Conservation (phyloP, 2,888 invertebrate species). For the Drosophila stalkeri region DNA sequence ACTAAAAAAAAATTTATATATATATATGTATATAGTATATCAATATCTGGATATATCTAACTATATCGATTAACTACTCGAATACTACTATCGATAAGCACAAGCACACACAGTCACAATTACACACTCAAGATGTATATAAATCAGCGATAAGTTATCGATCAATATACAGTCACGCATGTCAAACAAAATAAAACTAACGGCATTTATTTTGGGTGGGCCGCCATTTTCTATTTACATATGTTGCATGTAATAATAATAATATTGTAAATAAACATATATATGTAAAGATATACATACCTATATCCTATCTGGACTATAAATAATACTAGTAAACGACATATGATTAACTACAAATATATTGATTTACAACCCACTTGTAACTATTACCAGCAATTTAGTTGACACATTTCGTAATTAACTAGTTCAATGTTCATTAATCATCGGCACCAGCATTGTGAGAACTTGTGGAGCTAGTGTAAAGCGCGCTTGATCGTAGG, state of each 20-base stretch:
- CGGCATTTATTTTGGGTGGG: neutral
- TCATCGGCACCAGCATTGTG: conserved; percentile 20
- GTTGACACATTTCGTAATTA: conserved; percentile 42
- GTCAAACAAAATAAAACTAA: conserved; percentile 22
- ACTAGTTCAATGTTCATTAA: conserved; percentile 38
- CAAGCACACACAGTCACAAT: conserved; percentile 10
- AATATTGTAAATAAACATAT: neutral
- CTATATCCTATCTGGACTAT: neutral
- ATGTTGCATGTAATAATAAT: conserved; percentile 47
- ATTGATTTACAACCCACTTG: conserved; percentile 12
- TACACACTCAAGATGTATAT: conserved; percentile 38
- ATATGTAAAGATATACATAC: neutral
- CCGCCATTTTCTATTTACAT: conserved; percentile 42
- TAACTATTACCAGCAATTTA: conserved; percentile 13
- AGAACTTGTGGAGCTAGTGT: conserved; percentile 14
- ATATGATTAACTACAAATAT: conserved; percentile 7
- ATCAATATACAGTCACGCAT: conserved; percentile 62
- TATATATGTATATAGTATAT: neutral
- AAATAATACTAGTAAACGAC: conserved; percentile 1
- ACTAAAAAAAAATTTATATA: neutral
- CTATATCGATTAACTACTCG: conserved; percentile 7
- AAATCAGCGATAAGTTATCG: conserved; percentile 25
- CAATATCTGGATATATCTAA: neutral
- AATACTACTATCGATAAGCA: conserved; percentile 3
- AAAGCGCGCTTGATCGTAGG: conserved; percentile 21